A percentile compares a stretch with the other conserved stretches of the same genome.
Evolutionary conservation across 2,113 vertebrate species (phyloP).

Genomic region (Okapia johnstoni): DNA sequence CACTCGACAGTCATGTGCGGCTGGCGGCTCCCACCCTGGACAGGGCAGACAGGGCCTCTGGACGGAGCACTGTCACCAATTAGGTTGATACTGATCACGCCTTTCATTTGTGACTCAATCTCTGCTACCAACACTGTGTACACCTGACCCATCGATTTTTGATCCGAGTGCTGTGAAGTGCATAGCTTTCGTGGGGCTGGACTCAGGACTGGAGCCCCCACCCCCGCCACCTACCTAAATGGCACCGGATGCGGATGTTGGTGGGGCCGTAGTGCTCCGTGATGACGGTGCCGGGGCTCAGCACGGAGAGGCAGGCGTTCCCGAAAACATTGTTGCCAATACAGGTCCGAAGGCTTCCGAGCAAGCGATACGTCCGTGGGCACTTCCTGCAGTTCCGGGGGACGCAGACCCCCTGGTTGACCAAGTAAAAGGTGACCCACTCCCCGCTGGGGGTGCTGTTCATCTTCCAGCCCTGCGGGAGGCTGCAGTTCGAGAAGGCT

Average conservation of each 20-base stretch:
- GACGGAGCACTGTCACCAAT: not conserved
- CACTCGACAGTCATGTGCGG: fast-evolving
- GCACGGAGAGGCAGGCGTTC: constrained; percentile 96
- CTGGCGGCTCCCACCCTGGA: fast-evolving
- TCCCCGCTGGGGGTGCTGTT: constrained; percentile 94
- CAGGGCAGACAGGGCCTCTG: not conserved
- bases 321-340: constrained; percentile 98
- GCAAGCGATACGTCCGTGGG: constrained; percentile 94
- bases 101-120: not conserved
- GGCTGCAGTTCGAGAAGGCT: constrained; percentile 89
- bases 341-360: constrained; percentile 96
- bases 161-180: not conserved
- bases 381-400: constrained; percentile 95
- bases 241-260: constrained; percentile 97
- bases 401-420: constrained; percentile 94
- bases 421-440: constrained; percentile 97
- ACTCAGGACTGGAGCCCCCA: fast-evolving
- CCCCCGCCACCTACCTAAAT: constrained; percentile 79
- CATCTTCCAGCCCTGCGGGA: constrained; percentile 93
- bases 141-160: not conserved
- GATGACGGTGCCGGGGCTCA: constrained; percentile 92
- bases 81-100: not conserved
- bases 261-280: constrained; percentile 96
- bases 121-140: not conserved
- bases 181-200: fast-evolving